Base-by-base conservation (phyloP, 64 coral and sea anemone genomes). In the Montipora capricornis region DNA sequence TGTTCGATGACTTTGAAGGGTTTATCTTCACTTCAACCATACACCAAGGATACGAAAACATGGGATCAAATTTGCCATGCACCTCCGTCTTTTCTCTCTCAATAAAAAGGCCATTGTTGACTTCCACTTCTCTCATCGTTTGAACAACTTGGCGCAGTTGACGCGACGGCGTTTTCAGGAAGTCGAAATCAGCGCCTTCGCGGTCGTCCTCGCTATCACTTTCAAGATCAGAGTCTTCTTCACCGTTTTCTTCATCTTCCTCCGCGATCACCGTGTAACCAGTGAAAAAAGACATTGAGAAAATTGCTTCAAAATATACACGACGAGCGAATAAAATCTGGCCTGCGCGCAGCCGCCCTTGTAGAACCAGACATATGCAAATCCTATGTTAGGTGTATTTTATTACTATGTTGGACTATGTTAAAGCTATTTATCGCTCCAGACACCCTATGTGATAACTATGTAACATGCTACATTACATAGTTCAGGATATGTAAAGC, bases 131-230 rank as follows among this genome's bases (percentile, higher is more conserved):
- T 64, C 11, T 29, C 55, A 83, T 83, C 2, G 22, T 66, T 59
- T 83, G 12, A 50, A 66, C 80, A 62, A 29, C 29, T 15, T 66
- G 20, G 55, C 80, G 80, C 26, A 83, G 80, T 83, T 64, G 20
- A 13, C 55, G 79, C 7, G 79, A 26, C 13, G 79, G 51, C 79
- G 37, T 81, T 6, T 26, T 20, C 22, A 81, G 6, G 8, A 81
- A 81, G 19, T 81, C 79, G 22, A 81, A 81, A 60, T 81, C 79
- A 60, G 79, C 49, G n/a, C 11, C 20, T 81, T 81, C 79, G 48
- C 57, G 29, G 79, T 10, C 20, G 26, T 81, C 79, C 9, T 81
- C 79, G n/a, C 50, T 81, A 24, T 59, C 79, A 51, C 50, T 81
- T 8, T 29, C 79, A 7, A 81, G 49, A 81, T 24, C 79, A 6